These are phyloP conservation scores for Psammodynastes pulverulentus DNA, from an alignment of 2,113 vertebrate species.

Conservation along the genomic window DNA sequence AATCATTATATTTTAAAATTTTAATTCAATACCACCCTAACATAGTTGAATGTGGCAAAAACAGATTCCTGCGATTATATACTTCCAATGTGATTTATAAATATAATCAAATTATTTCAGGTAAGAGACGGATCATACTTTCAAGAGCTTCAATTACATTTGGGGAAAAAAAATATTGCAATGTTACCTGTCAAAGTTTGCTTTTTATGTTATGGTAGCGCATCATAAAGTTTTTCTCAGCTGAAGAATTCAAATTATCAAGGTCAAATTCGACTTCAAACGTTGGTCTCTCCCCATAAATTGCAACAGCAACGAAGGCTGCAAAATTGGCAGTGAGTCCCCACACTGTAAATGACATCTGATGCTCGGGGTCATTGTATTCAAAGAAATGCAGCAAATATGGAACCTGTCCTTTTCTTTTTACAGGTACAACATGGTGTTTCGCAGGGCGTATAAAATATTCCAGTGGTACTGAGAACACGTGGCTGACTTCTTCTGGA, in stretches of 20 bases:
- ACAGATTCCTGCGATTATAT: not conserved
- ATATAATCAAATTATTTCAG: not conserved
- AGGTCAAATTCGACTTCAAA: constrained; percentile 77
- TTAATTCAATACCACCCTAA: not conserved
- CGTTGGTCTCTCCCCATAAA: constrained; percentile 71
- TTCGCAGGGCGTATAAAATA: constrained; percentile 74
- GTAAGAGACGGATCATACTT: not conserved
- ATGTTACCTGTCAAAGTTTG: constrained; percentile 73
- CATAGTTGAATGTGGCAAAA: not conserved
- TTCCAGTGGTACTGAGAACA: constrained; percentile 84
- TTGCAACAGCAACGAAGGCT: constrained; percentile 73
- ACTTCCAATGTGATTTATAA: not conserved
- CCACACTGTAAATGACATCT: constrained; percentile 75
- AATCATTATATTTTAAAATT: not conserved
- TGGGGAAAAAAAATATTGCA: not conserved
- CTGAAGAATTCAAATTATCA: constrained; percentile 59
- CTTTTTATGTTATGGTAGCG: constrained; percentile 43
- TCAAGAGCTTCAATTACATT: not conserved
- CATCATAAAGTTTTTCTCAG: constrained; percentile 55
- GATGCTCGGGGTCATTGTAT: constrained; percentile 68
- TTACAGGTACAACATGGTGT: constrained; percentile 48
- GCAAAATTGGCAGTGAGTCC: constrained; percentile 83
- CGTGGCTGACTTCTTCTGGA: constrained; percentile 83
- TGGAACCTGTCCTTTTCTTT: not conserved
- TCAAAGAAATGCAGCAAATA: constrained; percentile 70